phyloP scores from a whole-genome alignment of 2,113 vertebrate genomes.

The Hystrix brachyura region DNA sequence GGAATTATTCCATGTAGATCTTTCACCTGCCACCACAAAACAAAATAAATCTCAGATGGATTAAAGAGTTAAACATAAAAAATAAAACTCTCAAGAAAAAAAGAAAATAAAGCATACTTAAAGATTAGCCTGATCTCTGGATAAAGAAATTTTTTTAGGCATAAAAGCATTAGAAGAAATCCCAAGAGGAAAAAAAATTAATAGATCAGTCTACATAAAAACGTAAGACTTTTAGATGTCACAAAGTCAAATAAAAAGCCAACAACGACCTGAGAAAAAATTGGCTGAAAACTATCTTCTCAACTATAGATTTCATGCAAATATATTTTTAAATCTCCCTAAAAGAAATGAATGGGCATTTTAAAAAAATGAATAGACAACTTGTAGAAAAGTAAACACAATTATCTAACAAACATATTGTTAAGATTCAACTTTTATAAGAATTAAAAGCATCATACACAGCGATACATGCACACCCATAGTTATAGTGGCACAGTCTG shows the following conservation, averaged over 20 bases:
- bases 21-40: background rate
- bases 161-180: background rate
- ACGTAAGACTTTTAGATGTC: background rate
- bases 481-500: too few species aligned
- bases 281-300: background rate
- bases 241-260: slow-evolving; percentile 12
- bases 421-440: background rate
- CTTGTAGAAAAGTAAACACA: background rate
- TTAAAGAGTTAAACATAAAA: slow-evolving; percentile 15
- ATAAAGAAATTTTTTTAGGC: background rate
- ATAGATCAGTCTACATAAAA: background rate
- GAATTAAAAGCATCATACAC: too few species aligned
- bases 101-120: background rate
- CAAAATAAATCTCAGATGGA: background rate
- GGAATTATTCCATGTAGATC: background rate
- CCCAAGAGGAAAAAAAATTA: background rate
- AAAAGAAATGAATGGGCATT: background rate
- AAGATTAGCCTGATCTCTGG: background rate
- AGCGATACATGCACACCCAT: too few species aligned
- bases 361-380: background rate
- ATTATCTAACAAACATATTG: background rate
- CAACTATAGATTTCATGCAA: background rate
- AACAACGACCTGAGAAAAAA: background rate
- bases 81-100: background rate
- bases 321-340: background rate